phyloP scores from a whole-genome alignment of 2,113 vertebrate species.

The Anolis carolinensis region DNA sequence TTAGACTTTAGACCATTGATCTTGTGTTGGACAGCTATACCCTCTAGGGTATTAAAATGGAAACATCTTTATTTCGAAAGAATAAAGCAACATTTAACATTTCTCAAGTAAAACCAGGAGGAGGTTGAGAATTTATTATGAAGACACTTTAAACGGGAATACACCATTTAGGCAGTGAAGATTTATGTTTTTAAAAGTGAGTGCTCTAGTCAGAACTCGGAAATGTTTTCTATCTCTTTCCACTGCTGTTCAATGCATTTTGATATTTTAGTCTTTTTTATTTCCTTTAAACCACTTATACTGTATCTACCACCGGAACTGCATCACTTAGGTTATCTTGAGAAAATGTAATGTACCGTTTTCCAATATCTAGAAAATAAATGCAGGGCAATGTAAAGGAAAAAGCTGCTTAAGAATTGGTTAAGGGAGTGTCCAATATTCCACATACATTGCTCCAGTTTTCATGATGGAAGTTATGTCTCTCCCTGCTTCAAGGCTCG shows the following conservation, averaged over 20 bases:
- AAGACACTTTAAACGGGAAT: constrained; percentile 46
- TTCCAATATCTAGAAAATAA: constrained; percentile 29
- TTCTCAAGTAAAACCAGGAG: constrained; percentile 58
- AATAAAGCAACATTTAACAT: constrained; percentile 68
- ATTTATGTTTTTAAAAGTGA: constrained; percentile 4
- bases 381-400: constrained; percentile 32
- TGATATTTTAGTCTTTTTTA: background rate
- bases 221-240: constrained; percentile 6
- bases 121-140: constrained; percentile 31
- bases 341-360: constrained; percentile 35
- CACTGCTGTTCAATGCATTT: background rate
- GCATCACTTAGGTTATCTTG: background rate
- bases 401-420: constrained; percentile 41
- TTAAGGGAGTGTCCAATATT: constrained; percentile 53
- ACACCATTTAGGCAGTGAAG: background rate
- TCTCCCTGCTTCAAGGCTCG: constrained; percentile 58
- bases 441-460: constrained; percentile 48
- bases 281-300: too few relatives aligned
- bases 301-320: constrained; percentile 6
- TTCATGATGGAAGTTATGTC: constrained; percentile 50
- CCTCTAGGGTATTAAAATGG: constrained; percentile 65
- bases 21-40: constrained; percentile 60
- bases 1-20: constrained; percentile 71
- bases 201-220: constrained; percentile 25
- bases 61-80: constrained; percentile 72